Percentiles rank a stretch among this genome's conserved stretches.
Evolutionary conservation across 2,888 invertebrate genomes (phyloP).

Genomic region (Miltochrista miniata): DNA sequence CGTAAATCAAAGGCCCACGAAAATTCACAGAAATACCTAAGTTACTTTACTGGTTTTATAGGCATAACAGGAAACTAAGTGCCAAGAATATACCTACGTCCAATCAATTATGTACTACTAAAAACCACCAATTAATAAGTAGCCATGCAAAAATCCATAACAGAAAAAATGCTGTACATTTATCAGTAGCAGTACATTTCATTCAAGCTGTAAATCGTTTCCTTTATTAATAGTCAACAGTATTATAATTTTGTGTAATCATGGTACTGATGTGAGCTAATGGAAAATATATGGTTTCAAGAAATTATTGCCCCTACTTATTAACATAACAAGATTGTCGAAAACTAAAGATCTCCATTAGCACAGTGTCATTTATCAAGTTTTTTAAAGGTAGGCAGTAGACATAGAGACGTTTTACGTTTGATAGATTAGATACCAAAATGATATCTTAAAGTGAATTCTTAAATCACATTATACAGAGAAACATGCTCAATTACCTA

Average conservation of each 20-base stretch:
- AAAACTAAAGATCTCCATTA: conserved; percentile 41
- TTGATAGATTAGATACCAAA: conserved; percentile 19
- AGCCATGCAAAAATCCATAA: too few species aligned
- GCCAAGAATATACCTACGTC: too few species aligned
- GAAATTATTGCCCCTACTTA: conserved; percentile 27
- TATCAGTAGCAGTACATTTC: background rate
- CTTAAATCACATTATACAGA: too few species aligned
- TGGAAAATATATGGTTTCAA: conserved; percentile 27
- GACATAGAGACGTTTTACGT: conserved; percentile 16
- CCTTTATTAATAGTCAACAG: background rate
- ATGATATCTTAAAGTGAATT: background rate
- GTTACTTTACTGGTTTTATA: too few species aligned
- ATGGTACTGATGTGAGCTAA: conserved; percentile 14
- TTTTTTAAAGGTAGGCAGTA: conserved; percentile 7
- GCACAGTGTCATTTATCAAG: conserved; percentile 29
- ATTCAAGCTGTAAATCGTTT: background rate
- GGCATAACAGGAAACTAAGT: too few species aligned
- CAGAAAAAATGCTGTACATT: too few species aligned
- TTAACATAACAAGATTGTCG: conserved; percentile 34
- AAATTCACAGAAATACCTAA: too few species aligned
- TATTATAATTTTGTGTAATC: conserved; percentile 15
- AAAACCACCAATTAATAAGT: too few species aligned
- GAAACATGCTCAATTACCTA: too few species aligned
- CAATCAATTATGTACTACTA: too few species aligned
- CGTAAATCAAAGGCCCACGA: too few species aligned